Evolutionary conservation across 2,113 vertebrate genomes (phyloP).

Genomic region (Aptenodytes patagonicus): DNA sequence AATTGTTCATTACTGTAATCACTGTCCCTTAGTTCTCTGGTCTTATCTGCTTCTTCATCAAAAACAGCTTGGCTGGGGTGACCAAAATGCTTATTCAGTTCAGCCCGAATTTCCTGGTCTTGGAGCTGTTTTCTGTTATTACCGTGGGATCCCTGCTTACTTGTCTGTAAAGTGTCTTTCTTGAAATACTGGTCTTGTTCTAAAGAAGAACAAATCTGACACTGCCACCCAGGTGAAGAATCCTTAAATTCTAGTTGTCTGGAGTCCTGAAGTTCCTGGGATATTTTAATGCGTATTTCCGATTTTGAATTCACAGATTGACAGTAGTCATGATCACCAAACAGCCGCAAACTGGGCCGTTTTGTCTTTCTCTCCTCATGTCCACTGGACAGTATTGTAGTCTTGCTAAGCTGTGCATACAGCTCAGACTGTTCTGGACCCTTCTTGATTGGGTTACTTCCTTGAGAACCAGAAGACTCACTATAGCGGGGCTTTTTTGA

Average conservation of each 20-base stretch:
- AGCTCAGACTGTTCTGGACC: constrained; percentile 92
- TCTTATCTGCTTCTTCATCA: constrained; percentile 78
- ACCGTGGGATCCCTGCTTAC: constrained; percentile 72
- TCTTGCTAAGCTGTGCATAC: constrained; percentile 93
- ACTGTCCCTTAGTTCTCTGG: constrained; percentile 76
- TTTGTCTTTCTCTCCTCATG: constrained; percentile 86
- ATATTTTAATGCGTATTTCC: constrained; percentile 78
- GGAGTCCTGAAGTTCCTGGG: constrained; percentile 84
- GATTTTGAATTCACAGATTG: constrained; percentile 89
- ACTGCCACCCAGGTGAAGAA: constrained; percentile 81
- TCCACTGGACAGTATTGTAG: constrained; percentile 79
- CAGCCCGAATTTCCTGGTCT: constrained; percentile 95
- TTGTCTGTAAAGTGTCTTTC: constrained; percentile 77
- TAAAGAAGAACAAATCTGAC: constrained; percentile 78
- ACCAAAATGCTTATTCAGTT: constrained; percentile 99
- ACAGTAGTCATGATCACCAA: constrained; percentile 99
- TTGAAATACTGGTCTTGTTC: constrained; percentile 75
- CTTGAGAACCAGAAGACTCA: constrained; percentile 82
- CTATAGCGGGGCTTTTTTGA: constrained; percentile 89
- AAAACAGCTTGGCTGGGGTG: constrained; percentile 87
- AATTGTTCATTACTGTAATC: constrained; percentile 82
- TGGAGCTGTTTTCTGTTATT: constrained; percentile 88
- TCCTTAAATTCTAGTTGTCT: constrained; percentile 88
- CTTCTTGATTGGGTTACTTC: constrained; percentile 81
- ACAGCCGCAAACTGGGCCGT: constrained; percentile 82